Evolutionary conservation across 2,888 invertebrate species (phyloP), one percentile per base, ranked within the genome.

Genomic region (Noctua janthina): DNA sequence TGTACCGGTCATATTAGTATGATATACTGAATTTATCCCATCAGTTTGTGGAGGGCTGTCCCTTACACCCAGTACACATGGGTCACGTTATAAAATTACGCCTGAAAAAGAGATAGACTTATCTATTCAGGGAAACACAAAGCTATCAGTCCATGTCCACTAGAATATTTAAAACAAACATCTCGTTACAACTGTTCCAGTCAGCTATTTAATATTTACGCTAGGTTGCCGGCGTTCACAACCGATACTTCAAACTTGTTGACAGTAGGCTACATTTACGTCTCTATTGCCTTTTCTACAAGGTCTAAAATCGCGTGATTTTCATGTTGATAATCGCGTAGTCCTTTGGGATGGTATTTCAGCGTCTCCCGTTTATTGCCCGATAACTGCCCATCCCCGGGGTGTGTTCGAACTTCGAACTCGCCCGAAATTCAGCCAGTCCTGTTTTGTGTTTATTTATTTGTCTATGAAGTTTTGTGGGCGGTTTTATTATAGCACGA

Each of bases 361-460:
- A 81, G 67, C 75, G 59, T 74, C 74, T 88, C 74, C 72, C 49
- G 82, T 90, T 90, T 91, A 91, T 90, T 87, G 76, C 85, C 64
- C 74, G 82, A 83, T 87, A 87, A 90, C 83, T 83, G 79, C 73
- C 35, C 10, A 67, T 85, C 91, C 84, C 87, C 1, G 3, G 87
- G 83, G 91, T 76, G 72, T 74, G 80, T 86, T 87, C 71, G 79
- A 78, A 78, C 43, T 78, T 78, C 46, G 79, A 83, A 73, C 67
- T 80, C 80, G 17, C 76, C 72, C 76, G 69, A 84, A 79, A 77
- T 77, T 75, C 39, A 46, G 62, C 17, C 71, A 67, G 75, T 77
- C 43, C 67, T 80, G 76, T 81, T 78, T 77, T 81, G 71, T 82
- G 64, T 82, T 87, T 79, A 83, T 86, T 86, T 83, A 84, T 86